Evolutionary conservation across 2,113 vertebrate species (phyloP), one percentile per base, ranked within the genome.

Genomic region (Oryzias javanicus): DNA sequence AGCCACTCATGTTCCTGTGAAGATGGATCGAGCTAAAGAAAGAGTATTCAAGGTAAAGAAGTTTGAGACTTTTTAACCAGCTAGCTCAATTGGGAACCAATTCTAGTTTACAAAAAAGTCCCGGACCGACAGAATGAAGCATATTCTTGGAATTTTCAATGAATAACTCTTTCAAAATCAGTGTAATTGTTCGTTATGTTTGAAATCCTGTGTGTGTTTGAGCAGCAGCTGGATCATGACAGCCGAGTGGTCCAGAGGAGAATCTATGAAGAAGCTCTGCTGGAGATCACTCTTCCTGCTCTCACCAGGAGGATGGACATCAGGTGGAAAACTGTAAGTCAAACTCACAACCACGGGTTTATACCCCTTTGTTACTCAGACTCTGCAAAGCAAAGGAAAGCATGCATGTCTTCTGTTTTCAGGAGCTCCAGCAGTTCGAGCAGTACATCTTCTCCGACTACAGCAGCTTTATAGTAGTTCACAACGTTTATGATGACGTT

Each of bases 221-320:
- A 78, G 80, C 79, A 87, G 85, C 85, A 83, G 69, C 60, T 87
- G 69, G 82, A 87, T 41, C 53, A 87, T 10, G 85, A 87, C 74
- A 85, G 85, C 74, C 64, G 78, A 41, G 52, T 83, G 13, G 66
- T 87, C 15, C 78, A 85, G 76, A 79, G 59, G 80, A 80, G 53
- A 53, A 66, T 87, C 35, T 85, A 78, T 14, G 22, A 74, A 55
- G 76, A 85, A 2, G 76, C 74, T 46, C 69, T 85, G 8, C 60
- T 85, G 66, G 64, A 80, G 46, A 81, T 87, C 76, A 80, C 80
- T 5, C 74, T 74, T 58, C 82, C 85, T 1, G 51, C 61, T 44
- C 61, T 87, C 42, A 60, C 42, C 68, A 79, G 47, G 25, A 67
- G 15, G 50, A 75, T 81, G 82, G 78, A 85, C 64, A 60, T 5